Percentiles rank a stretch among this genome's conserved stretches.
These are phyloP conservation scores for Heliornis fulica DNA, from an alignment of 2,113 vertebrate genomes.

Conservation along the genomic window DNA sequence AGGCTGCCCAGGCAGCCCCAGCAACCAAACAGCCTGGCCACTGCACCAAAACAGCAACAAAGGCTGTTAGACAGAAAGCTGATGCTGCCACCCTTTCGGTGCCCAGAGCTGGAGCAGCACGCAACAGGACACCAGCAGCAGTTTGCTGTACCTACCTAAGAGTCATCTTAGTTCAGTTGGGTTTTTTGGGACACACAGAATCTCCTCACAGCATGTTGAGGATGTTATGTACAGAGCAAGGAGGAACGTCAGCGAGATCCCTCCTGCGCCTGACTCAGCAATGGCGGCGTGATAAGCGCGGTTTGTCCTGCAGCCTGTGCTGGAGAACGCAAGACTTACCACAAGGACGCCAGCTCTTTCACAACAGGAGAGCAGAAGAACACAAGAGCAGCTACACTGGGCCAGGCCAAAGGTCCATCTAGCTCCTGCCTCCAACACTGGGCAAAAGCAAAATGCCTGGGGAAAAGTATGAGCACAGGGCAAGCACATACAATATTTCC, in stretches of 20 bases:
- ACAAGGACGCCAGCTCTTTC: slow-evolving; percentile 48
- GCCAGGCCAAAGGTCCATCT: slow-evolving; percentile 59
- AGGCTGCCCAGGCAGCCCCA: background rate
- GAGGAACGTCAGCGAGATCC: slow-evolving; percentile 3
- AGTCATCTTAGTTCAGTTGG: background rate
- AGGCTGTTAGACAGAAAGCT: background rate
- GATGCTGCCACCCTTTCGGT: background rate
- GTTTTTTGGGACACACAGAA: background rate
- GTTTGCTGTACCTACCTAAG: background rate
- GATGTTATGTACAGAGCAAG: background rate
- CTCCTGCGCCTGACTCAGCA: slow-evolving; percentile 33
- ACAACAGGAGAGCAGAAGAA: background rate
- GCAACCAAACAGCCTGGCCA: background rate
- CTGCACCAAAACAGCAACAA: background rate
- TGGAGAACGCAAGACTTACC: background rate
- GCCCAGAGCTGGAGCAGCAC: background rate
- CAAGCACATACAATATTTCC: slow-evolving; percentile 58
- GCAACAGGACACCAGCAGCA: background rate
- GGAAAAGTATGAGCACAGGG: slow-evolving; percentile 53
- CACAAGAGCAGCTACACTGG: slow-evolving; percentile 1
- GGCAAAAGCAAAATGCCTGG: slow-evolving; percentile 60
- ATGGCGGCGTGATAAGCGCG: background rate
- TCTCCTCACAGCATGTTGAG: background rate
- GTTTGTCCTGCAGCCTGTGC: background rate
- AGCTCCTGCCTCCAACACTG: slow-evolving; percentile 40